A percentile compares a stretch with the other conserved stretches of the same genome.
phyloP scores from a whole-genome alignment of 2,797 vertebrate species.

The Acropternis orthonyx region DNA sequence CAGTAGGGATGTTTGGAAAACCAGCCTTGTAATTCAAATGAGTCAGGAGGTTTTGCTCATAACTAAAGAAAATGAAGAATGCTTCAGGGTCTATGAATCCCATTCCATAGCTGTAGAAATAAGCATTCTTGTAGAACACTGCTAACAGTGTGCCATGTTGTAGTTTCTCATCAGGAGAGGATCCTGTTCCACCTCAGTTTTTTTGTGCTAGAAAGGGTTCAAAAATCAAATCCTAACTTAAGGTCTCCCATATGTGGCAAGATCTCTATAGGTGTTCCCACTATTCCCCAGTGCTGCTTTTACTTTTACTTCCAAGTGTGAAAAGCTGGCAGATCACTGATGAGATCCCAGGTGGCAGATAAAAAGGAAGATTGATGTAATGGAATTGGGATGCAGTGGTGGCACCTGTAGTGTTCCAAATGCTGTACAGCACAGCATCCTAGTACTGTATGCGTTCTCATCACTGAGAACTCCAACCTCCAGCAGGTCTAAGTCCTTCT shows the following conservation, averaged over 20 bases:
- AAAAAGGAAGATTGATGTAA: neutral
- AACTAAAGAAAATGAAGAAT: neutral
- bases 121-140: neutral
- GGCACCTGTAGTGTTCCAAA: neutral
- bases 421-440: neutral
- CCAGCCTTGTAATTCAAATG: neutral
- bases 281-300: neutral
- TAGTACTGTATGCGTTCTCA: fast-evolving
- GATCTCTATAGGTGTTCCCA: neutral
- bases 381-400: neutral
- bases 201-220: neutral
- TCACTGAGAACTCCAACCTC: neutral
- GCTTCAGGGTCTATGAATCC: neutral
- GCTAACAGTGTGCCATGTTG: neutral
- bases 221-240: neutral
- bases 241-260: neutral
- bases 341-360: neutral
- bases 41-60: neutral
- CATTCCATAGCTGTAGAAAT: neutral
- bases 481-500: neutral
- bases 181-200: neutral
- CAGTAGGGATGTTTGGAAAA: neutral
- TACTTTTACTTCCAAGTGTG: neutral
- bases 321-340: neutral
- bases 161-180: fast-evolving